Percentiles rank a stretch among this genome's conserved stretches.
These are phyloP conservation scores for Notolabrus celidotus DNA, from an alignment of 2,797 vertebrate genomes.

Conservation along the genomic window DNA sequence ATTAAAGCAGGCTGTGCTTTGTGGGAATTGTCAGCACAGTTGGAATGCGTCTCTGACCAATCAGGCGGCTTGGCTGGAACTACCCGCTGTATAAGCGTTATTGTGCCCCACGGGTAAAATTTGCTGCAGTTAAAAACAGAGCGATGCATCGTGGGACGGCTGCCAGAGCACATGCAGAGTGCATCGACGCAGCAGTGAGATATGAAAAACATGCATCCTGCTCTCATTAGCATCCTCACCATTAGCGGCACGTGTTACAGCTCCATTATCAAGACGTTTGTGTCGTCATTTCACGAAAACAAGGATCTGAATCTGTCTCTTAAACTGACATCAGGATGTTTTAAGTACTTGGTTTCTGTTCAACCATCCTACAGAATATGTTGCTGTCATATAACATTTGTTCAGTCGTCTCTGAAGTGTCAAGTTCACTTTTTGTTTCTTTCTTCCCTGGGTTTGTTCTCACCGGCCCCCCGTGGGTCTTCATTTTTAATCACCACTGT, in stretches of 20 bases:
- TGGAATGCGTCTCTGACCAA: conserved; percentile 51
- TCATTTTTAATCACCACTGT: conserved; percentile 34
- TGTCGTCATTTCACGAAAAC: neutral
- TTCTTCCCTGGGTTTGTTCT: conserved; percentile 2
- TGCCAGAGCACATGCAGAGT: conserved; percentile 27
- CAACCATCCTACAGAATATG: neutral
- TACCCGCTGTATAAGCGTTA: conserved; percentile 57
- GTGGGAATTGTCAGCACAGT: conserved; percentile 65
- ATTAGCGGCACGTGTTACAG: neutral
- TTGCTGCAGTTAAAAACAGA: conserved; percentile 57
- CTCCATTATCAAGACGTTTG: conserved; percentile 4
- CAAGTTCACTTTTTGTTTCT: conserved; percentile 5
- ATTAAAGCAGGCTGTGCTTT: conserved; percentile 50
- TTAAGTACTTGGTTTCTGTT: neutral
- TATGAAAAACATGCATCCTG: conserved; percentile 13
- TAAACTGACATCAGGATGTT: neutral
- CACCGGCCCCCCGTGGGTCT: neutral
- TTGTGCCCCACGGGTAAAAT: conserved; percentile 55
- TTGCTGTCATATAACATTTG: neutral
- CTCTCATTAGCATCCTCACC: neutral
- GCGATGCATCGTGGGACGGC: conserved; percentile 39
- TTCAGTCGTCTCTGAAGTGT: conserved; percentile 6
- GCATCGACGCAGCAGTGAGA: conserved; percentile 16
- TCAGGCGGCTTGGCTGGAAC: conserved; percentile 39
- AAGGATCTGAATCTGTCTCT: neutral